Percentiles rank a stretch among this genome's conserved stretches.
Conservation (phyloP, 1,140 invertebrate genomes). For the Eubasilissa regina region DNA sequence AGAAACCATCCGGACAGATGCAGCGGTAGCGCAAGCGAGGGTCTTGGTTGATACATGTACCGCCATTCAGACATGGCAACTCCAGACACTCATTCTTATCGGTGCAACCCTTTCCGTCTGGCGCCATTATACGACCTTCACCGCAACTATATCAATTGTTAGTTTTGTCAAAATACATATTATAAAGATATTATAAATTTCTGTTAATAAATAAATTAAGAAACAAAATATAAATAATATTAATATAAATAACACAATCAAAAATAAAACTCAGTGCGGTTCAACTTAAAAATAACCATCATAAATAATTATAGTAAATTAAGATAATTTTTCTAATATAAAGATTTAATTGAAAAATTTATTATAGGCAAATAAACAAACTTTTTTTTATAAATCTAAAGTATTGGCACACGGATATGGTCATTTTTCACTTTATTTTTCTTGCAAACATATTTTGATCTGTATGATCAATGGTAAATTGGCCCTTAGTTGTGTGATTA, state of each 20-base stretch:
- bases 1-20: conserved; percentile 92
- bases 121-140: conserved; percentile 89
- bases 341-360: too few relatives aligned
- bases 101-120: conserved; percentile 91
- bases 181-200: conserved; percentile 38
- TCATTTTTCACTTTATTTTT: too few relatives aligned
- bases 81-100: conserved; percentile 96
- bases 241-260: not conserved
- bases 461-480: too few relatives aligned
- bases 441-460: too few relatives aligned
- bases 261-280: conserved; percentile 31
- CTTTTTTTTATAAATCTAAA: too few relatives aligned
- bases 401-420: too few relatives aligned
- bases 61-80: conserved; percentile 92
- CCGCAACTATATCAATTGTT: conserved; percentile 81
- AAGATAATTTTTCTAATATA: too few relatives aligned
- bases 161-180: conserved; percentile 34
- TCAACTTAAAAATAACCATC: not conserved
- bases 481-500: too few relatives aligned
- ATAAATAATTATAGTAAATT: not conserved
- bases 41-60: conserved; percentile 91
- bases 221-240: conserved; percentile 1
- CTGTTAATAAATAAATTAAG: not conserved
- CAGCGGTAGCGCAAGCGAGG: conserved; percentile 87
- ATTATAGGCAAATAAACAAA: too few relatives aligned